Base-by-base conservation (phyloP, 2,888 invertebrate genomes). In the Polydrusus cervinus region DNA sequence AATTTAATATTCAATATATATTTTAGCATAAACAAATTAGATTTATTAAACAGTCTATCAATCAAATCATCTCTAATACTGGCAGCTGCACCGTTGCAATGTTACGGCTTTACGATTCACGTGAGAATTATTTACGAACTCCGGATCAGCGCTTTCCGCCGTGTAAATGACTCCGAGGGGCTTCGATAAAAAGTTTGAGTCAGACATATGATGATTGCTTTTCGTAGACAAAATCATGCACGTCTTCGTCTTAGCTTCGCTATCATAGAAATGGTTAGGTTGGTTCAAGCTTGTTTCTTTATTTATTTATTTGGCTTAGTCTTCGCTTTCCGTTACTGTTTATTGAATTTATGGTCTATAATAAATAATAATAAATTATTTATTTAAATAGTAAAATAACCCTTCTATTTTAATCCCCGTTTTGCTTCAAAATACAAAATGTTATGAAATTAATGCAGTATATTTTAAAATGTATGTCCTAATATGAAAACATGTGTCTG, bases 101-200 rank as follows among this genome's bases (percentile, higher is more conserved):
- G 71, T 74, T 73, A 60, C 69, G 43, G 67, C 64, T 69, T 78
- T 79, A 80, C 78, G 78, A 79, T 71, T 30, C 80, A 74, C 78
- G 57, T 62, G 80, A 79, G 80, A 70, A 78, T 80, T 79, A 78
- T 79, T 80, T 75, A 79, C 79, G 76, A 78, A 76, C 78, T 75
- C 45, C 51, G 73, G 78, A 76, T 76, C 62, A 69, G 73, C 67
- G 71, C 66, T 77, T 77, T 77, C 38, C 38, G 55, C 51, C 67
- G 51, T 79, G 78, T 76, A 78, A 74, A 74, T 69, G 78, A 62
- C 69, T 64, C 69, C 62, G 55, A 69, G 55, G 74, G 64, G 69
- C 65, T 64, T 57, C 47, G 45, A 40, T 68, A 69, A 74, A 74
- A 68, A 53, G 62, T 73, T 74, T 53, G 53, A 66, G 49, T 57